Base-by-base conservation (phyloP, 2,797 vertebrate species). In the Oreochromis grahami region DNA sequence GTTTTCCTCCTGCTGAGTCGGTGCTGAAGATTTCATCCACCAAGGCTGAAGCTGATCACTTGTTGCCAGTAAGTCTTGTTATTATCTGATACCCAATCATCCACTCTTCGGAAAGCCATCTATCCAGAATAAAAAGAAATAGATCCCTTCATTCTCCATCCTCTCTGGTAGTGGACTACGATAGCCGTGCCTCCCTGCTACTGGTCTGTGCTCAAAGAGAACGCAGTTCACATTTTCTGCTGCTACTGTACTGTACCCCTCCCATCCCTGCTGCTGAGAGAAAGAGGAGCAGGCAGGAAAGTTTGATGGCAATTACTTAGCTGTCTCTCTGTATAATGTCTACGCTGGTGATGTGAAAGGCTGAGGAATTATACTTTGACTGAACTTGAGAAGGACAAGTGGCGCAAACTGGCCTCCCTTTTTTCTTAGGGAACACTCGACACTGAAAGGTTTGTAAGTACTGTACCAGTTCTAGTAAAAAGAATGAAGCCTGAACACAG, bases 221-320 rank as follows among this genome's bases (percentile, higher is more conserved):
- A 92, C 77, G 92, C 93, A 87, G 89, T 94, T 95, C 89, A 94
- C 92, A 89, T 90, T 91, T 93, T 89, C 89, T 93, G 90, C 91
- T 87, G 88, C 91, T 88, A 82, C 89, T 89, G 89, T 91, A 88
- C 88, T 45, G 72, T 80, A 87, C 92, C 89, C 93, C 93, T 93
- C 93, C 94, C 93, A 72, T 82, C 91, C 78, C 85, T 13, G 5
- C 74, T 84, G 80, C 88, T 48, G 77, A 82, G 92, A 86, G 87
- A 87, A 80, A 90, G 82, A 86, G 85, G 76, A 90, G 90, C 68
- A 85, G 90, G 91, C 80, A 85, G 91, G 90, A 91, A 94, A 94
- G 94, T 95, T 93, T 94, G 92, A 95, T 90, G 93, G 92, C 94
- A 92, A 95, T 95, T 95, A 95, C 94, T 95, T 92, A 91, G 92